These are phyloP conservation scores for Matsumurasca onukii DNA, from an alignment of 1,140 invertebrate species.

Conservation along the genomic window DNA sequence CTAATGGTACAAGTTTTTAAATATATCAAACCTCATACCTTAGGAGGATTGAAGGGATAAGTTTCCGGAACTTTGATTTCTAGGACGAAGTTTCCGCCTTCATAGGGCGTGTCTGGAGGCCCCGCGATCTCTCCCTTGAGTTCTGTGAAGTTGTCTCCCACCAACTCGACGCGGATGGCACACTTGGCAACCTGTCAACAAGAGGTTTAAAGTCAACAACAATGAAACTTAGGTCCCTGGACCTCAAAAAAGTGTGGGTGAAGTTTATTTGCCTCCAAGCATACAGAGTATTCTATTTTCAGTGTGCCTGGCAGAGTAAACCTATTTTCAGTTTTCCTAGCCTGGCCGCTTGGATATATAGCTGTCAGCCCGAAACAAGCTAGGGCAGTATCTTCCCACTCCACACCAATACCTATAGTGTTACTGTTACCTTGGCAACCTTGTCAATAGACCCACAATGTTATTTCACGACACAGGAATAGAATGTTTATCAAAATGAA, in stretches of 20 bases:
- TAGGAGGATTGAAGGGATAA: conserved; percentile 99
- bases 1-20: no score
- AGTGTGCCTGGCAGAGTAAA: neutral
- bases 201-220: no score
- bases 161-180: conserved; percentile 88
- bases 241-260: neutral
- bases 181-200: conserved; percentile 79
- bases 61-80: conserved; percentile 99
- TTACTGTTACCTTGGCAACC: no score
- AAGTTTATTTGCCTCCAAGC: neutral
- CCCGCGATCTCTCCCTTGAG: conserved; percentile 88
- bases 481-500: no score
- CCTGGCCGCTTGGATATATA: neutral
- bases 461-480: no score
- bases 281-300: neutral
- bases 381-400: no score
- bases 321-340: neutral
- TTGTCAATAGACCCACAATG: no score
- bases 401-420: no score
- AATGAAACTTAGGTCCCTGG: conserved; percentile 1
- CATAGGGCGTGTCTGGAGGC: conserved; percentile 95
- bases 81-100: conserved; percentile 89
- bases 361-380: neutral
- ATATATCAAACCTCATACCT: conserved; percentile 59
- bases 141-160: conserved; percentile 90